Evolutionary conservation across 2,113 vertebrate genomes (phyloP).

Genomic region (Calyptomena viridis): DNA sequence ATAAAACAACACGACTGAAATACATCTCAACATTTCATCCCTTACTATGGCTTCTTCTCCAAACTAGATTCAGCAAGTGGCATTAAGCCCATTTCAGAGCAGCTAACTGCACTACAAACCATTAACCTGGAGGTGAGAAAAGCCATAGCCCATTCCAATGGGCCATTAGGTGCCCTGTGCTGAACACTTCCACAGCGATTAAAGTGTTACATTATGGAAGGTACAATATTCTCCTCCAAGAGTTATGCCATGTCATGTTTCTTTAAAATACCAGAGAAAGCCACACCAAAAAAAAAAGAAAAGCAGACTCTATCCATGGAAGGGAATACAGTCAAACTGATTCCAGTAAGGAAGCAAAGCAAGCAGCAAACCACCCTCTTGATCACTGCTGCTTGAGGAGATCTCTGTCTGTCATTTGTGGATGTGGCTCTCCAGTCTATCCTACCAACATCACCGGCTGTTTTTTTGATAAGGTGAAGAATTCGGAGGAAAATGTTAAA

Average conservation of each 20-base stretch:
- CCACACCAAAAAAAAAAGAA: background rate
- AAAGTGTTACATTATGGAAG: background rate
- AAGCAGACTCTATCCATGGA: background rate
- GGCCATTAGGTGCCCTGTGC: background rate
- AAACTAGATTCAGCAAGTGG: background rate
- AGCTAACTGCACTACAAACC: background rate
- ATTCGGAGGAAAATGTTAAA: background rate
- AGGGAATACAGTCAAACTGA: background rate
- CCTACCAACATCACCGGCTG: accelerated
- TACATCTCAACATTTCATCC: background rate
- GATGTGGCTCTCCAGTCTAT: background rate
- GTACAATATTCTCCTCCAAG: background rate
- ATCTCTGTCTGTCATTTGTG: too few species aligned
- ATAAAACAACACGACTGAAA: background rate
- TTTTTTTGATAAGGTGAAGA: background rate
- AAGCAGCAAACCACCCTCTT: background rate
- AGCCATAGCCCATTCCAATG: background rate
- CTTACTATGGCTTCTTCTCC: background rate
- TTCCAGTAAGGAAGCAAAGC: background rate
- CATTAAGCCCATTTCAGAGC: background rate
- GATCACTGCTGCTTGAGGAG: background rate
- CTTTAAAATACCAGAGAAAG: background rate
- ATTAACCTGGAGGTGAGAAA: background rate
- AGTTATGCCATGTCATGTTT: background rate
- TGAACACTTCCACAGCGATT: background rate